Evolutionary conservation across 2,113 vertebrate species (phyloP), one percentile per base, ranked within the genome.

Genomic region (Cephalopterus ornatus): DNA sequence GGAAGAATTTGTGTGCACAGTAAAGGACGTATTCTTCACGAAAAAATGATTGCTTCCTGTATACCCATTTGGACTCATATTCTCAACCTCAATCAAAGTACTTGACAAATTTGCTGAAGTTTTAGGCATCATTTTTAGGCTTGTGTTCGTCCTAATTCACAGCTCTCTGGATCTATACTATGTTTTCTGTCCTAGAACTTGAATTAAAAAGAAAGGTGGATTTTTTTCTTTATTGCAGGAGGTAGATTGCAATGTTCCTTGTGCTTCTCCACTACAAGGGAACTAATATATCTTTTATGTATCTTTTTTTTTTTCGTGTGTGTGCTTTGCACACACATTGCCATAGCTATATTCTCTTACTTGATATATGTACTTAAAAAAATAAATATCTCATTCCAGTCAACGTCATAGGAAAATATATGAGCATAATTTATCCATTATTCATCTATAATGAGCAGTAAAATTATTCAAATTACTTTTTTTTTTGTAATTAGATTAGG

Each of bases 21-120:
- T 97, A 97, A 97, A 96, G 92, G 80, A 95, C 73, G 72, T 93
- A 96, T 91, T 74, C 89, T 97, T 95, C 92, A 92, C 46, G 84
- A 77, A 71, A 78, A 94, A 95, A 92, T 83, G 77, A 96, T 96
- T 97, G 91, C 95, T 97, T 96, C 95, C 96, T 94, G 80, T 97
- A 63, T 86, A 83, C 75, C 90, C 70, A 97, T 91, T 92, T 96
- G 78, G 75, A 41, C 68, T 94, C 84, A 84, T 52, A 73, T 81
- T 74, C 91, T 95, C 88, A 87, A 93, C 92, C 87, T 93, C 81
- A 95, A 67, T 97, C 92, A 97, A 80, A 86, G 50, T 75, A 62
- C 68, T 89, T 94, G 79, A 96, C 72, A 94, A 97, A 97, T 93
- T 77, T 80, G 88, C 84, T 88, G 75, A 89, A 90, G 53, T 91